A percentile compares a stretch with the other conserved stretches of the same genome.
These are phyloP conservation scores for Chrysina gloriosa DNA, from an alignment of 2,888 invertebrate species.

Conservation along the genomic window DNA sequence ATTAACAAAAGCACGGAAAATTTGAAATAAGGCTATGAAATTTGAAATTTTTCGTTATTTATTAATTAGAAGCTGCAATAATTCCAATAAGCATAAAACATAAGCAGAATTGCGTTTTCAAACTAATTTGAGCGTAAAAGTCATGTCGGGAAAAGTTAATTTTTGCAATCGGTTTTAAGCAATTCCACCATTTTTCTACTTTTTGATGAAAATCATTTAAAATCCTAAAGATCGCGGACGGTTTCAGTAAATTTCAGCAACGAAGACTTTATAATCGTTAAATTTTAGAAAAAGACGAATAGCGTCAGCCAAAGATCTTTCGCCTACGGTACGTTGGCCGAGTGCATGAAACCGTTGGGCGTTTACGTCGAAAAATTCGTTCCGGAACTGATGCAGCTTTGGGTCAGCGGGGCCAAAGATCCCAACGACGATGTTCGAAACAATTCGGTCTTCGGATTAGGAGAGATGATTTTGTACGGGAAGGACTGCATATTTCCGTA, in stretches of 20 bases:
- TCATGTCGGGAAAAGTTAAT: too few species aligned
- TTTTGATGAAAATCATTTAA: too few species aligned
- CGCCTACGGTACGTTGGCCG: constrained; percentile 79
- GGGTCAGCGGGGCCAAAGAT: constrained; percentile 73
- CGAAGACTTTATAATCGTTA: neutral
- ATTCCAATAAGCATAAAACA: too few species aligned
- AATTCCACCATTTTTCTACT: neutral
- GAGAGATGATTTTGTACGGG: constrained; percentile 77
- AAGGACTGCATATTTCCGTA: constrained; percentile 73
- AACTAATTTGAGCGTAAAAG: too few species aligned
- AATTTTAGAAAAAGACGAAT: constrained; percentile 72
- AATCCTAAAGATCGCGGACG: too few species aligned
- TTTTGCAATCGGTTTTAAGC: too few species aligned
- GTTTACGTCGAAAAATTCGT: constrained; percentile 69
- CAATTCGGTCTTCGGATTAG: constrained; percentile 81
- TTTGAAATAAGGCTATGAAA: too few species aligned
- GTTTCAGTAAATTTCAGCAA: constrained; percentile 11
- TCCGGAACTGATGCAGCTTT: constrained; percentile 71
- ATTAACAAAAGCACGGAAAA: too few species aligned
- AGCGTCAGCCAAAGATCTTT: constrained; percentile 77
- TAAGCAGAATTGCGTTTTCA: too few species aligned
- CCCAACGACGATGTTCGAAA: constrained; percentile 78
- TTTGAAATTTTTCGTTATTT: too few species aligned
- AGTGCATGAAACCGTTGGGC: constrained; percentile 75
- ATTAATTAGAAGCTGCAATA: too few species aligned